Evolutionary conservation across 2,888 invertebrate species (phyloP).

Genomic region (Urechis unicinctus): DNA sequence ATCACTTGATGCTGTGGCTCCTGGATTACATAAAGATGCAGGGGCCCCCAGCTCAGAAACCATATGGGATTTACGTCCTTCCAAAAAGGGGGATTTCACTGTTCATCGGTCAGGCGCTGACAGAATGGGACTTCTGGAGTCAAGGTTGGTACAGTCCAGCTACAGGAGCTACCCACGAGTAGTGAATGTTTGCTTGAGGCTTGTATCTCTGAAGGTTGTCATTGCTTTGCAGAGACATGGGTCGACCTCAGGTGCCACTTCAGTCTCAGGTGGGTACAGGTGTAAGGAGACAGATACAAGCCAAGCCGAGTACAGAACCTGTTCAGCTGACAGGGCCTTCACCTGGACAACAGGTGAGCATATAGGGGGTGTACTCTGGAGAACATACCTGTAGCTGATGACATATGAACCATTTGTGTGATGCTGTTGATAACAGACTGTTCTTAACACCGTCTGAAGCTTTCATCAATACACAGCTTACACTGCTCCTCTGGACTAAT

Average conservation of each 20-base stretch:
- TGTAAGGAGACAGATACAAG: no score
- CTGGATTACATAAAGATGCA: slow-evolving; percentile 18
- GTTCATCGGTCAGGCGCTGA: not conserved
- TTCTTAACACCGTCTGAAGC: no score
- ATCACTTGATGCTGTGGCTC: slow-evolving; percentile 19
- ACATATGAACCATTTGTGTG: no score
- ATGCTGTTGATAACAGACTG: no score
- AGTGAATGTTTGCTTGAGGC: not conserved
- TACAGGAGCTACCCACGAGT: not conserved
- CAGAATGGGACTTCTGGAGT: not conserved
- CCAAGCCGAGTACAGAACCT: no score
- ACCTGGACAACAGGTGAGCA: slow-evolving; percentile 37
- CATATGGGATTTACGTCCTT: slow-evolving; percentile 28
- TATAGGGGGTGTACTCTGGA: no score
- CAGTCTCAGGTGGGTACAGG: no score
- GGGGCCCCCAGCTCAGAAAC: slow-evolving; percentile 27
- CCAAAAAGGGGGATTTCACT: slow-evolving; percentile 7
- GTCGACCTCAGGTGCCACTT: no score
- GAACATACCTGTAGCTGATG: no score
- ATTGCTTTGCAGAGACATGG: not conserved
- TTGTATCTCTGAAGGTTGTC: not conserved
- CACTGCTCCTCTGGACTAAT: no score
- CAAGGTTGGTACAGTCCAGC: not conserved
- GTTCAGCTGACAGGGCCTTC: slow-evolving; percentile 35
- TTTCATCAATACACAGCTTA: no score